A percentile compares a stretch with the other conserved stretches of the same genome.
phyloP scores from a whole-genome alignment of 2,113 vertebrate species.

The Heliornis fulica region DNA sequence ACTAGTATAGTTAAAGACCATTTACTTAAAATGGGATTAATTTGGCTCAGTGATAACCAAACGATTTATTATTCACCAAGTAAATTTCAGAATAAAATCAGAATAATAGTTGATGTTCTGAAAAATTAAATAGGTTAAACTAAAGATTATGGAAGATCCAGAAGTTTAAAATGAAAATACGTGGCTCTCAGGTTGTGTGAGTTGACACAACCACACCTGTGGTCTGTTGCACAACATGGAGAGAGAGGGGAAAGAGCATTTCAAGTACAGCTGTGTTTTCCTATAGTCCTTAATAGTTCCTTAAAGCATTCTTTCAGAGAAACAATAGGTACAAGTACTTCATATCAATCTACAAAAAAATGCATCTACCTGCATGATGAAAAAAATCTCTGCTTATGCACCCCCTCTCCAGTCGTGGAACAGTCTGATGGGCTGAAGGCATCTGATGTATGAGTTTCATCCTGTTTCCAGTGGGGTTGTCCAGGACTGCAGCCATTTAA shows the following conservation, averaged over 20 bases:
- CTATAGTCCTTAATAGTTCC: background rate
- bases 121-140: background rate
- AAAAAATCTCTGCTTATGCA: background rate
- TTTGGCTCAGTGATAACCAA: constrained; percentile 54
- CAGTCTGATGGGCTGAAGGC: background rate
- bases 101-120: constrained; percentile 10
- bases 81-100: constrained; percentile 55
- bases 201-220: background rate
- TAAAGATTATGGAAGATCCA: constrained; percentile 44
- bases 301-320: background rate
- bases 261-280: background rate
- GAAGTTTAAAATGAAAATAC: constrained; percentile 51
- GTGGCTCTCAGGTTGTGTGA: background rate
- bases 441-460: constrained; percentile 4
- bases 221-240: background rate
- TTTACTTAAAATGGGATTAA: constrained; percentile 62
- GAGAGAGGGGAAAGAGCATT: background rate
- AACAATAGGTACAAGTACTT: background rate
- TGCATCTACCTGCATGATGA: background rate
- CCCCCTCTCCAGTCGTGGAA: background rate
- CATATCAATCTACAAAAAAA: background rate
- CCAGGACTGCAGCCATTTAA: constrained; percentile 1
- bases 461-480: background rate
- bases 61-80: constrained; percentile 44
- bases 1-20: constrained; percentile 59